These are phyloP conservation scores for Chlamydotis undulata DNA, from an alignment of 2,113 vertebrate genomes.

Conservation along the genomic window DNA sequence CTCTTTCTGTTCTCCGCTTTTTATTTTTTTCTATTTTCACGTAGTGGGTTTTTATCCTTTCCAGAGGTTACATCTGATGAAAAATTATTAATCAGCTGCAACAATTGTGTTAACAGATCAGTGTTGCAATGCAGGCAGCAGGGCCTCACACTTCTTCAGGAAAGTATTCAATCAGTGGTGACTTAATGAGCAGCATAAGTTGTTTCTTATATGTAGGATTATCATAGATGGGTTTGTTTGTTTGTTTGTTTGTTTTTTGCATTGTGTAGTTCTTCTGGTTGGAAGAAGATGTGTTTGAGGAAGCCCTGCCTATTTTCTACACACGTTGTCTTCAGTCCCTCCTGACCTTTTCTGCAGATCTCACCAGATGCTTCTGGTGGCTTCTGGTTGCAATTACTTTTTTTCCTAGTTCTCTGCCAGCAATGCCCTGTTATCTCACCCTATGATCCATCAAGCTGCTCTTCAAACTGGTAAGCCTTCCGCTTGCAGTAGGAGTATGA, in stretches of 20 bases:
- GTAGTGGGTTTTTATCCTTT: background rate
- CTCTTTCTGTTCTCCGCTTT: background rate
- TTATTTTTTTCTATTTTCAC: background rate
- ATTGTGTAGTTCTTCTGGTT: background rate
- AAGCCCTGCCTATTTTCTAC: background rate
- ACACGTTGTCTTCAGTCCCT: background rate
- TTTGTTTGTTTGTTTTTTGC: fast-evolving
- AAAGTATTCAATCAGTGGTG: background rate
- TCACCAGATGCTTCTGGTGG: background rate
- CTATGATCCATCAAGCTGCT: background rate
- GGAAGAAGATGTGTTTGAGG: background rate
- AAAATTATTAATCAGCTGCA: background rate
- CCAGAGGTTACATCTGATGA: background rate
- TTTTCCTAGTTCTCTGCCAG: background rate
- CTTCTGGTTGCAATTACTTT: background rate
- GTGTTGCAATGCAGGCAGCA: background rate
- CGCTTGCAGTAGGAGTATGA: background rate
- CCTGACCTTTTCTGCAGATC: background rate
- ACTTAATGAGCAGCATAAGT: background rate
- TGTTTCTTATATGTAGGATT: background rate
- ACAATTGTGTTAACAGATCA: background rate
- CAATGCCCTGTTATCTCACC: background rate
- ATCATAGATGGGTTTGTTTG: fast-evolving
- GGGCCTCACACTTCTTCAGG: background rate
- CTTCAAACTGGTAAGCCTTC: background rate